Base-by-base conservation (phyloP, 2,888 invertebrate genomes). In the Lepidocyrtinus sp. region DNA sequence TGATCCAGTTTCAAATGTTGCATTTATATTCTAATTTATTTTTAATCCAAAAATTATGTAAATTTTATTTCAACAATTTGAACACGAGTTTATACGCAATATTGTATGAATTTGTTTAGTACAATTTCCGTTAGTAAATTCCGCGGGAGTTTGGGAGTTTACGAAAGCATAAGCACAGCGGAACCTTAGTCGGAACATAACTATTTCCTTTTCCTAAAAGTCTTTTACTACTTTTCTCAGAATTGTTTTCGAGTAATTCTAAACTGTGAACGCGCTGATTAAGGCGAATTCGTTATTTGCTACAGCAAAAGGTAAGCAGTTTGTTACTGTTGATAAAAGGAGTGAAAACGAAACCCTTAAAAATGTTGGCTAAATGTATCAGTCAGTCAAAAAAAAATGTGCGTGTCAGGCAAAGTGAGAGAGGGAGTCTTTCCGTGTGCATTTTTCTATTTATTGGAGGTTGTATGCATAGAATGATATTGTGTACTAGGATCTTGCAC, bases 401-500 rank as follows among this genome's bases (percentile, higher is more conserved):
- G 36, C 36, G 36, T 36, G 36, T 36, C 36, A 36, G 12, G 36
- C 22, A 24, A 24, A 21, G 50, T 36, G 36, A 36, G 36, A 36
- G 36, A 36, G 36, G 62, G 55, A 67, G 73, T 72, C 73, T 46
- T 67, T 74, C 24, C 68, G 71, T 59, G 74, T 75, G 61, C 72
- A 46, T 65, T 71, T 75, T 67, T 81, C n/a, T n/a, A 15, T 59
- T 5, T 67, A 17, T 50, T 62, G 63, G 36, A 36, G 36, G 36
- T 36, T 36, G 36, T 36, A 12, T 36, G 36, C 12, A 9, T 36
- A 36, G 45, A 68, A n/a, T 71, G 68, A 75, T 75, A 67, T 72
- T 81, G 5, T 67, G 46, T 15, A 24, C 61, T 68, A 70, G 76
- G 82, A 82, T 82, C 79, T 69, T 36, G 67, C 75, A 61, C 45